Evolutionary conservation across 2,797 vertebrate species (phyloP), one percentile per base, ranked within the genome.

Genomic region (Microctenopoma steveboyesi): DNA sequence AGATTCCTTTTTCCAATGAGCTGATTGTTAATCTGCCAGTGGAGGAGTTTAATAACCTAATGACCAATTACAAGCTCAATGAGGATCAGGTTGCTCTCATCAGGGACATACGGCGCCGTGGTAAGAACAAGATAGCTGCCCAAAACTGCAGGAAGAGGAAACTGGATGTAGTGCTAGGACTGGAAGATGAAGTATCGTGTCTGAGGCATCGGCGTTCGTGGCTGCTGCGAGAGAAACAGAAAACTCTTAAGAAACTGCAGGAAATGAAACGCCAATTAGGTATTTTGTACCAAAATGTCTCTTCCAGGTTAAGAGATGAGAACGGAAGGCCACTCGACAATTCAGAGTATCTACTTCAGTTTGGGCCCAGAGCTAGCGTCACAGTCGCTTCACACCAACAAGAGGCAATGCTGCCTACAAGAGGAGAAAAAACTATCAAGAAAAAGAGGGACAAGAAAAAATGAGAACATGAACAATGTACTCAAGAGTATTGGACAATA

Each of bases 101-200:
- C 86, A 94, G 95, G 10, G 97, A 99, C 89, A 98, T 99, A 64
- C 90, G 98, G 1, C 92, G 98, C 39, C 93, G 97, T 0, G 98
- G 98, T 8, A 99, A 99, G 89, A 99, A 99, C 92, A 99, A 99
- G 91, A 95, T 98, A 87, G 98, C 98, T 0, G 98, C 98, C 0
- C 97, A 99, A 90, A 98, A 98, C 91, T 99, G 97, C 92, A 94
- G 97, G 47, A 95, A 94, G 86, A 95, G 96, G 64, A 99, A 99
- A 52, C 87, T 97, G 76, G 94, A 96, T 59, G 94, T 95, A 55
- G 94, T 99, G 69, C 64, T 94, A 8, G 95, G 94, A 63, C 76
- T 99, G 81, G 95, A 96, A 48, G 92, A 90, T 0, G 93, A 94
- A 0, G 95, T 99, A 39, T 93, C 95, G 12, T 91, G 92, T 28